These are phyloP conservation scores for Spodoptera frugiperda DNA, from an alignment of 1,140 invertebrate species.

Conservation along the genomic window DNA sequence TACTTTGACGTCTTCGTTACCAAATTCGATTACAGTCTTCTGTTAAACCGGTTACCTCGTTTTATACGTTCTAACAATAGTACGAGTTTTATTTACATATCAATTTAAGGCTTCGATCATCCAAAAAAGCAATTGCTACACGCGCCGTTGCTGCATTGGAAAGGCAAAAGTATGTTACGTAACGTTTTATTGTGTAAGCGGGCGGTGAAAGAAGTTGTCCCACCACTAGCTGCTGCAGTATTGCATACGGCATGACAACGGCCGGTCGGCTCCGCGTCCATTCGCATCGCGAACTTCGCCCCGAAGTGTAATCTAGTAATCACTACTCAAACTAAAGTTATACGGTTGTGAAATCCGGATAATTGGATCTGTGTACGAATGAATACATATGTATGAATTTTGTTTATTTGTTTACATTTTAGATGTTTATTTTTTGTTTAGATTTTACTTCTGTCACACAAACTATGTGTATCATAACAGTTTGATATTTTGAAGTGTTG, in stretches of 20 bases:
- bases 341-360: constrained; percentile 32
- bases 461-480: background rate
- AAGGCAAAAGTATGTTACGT: constrained; percentile 72
- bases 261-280: constrained; percentile 56
- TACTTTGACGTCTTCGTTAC: constrained; percentile 4
- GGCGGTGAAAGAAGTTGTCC: constrained; percentile 72
- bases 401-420: constrained; percentile 1
- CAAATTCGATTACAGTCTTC: constrained; percentile 32
- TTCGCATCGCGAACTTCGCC: constrained; percentile 16
- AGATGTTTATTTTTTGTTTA: background rate
- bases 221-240: constrained; percentile 63
- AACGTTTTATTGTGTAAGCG: constrained; percentile 74
- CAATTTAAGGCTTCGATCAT: constrained; percentile 49
- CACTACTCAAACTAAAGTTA: constrained; percentile 13
- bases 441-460: constrained; percentile 25
- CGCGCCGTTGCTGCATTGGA: constrained; percentile 64
- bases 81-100: constrained; percentile 36
- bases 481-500: constrained; percentile 21
- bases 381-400: constrained; percentile 31
- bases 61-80: constrained; percentile 28
- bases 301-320: constrained; percentile 12
- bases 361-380: constrained; percentile 25
- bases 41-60: constrained; percentile 33
- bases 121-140: constrained; percentile 44
- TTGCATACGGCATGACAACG: constrained; percentile 63